Evolutionary conservation across 2,113 vertebrate species (phyloP).

Genomic region (Isurus oxyrinchus): DNA sequence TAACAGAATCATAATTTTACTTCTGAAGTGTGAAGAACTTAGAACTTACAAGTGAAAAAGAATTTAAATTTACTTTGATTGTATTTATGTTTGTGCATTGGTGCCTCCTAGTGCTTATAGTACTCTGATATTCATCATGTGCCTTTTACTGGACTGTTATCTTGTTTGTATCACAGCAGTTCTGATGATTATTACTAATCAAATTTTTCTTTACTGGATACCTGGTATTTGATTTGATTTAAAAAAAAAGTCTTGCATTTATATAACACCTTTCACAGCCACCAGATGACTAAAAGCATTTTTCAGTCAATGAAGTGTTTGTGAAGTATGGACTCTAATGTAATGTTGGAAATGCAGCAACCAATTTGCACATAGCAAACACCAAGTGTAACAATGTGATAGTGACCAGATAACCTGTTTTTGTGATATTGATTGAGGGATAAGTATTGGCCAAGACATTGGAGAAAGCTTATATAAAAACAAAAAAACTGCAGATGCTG

Average conservation of each 20-base stretch:
- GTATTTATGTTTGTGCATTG: neutral
- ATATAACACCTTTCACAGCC: no score
- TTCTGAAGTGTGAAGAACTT: no score
- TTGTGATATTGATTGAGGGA: neutral
- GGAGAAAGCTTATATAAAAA: neutral
- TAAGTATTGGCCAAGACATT: neutral
- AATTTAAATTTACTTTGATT: no score
- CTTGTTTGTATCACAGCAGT: neutral
- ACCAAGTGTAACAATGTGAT: neutral
- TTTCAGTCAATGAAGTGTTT: neutral
- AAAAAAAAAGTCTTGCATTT: no score
- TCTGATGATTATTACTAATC: neutral
- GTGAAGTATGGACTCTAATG: neutral
- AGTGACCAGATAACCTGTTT: neutral
- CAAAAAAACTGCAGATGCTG: no score
- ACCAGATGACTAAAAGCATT: neutral
- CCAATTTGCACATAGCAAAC: neutral
- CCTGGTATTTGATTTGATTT: neutral
- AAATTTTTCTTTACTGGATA: neutral
- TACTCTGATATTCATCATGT: neutral
- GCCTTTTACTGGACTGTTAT: neutral
- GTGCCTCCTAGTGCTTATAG: neutral
- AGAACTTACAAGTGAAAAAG: no score
- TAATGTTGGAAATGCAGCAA: neutral
- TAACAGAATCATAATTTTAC: no score